Conservation (phyloP, 1,140 invertebrate genomes). For the Andrena cerasifolii region DNA sequence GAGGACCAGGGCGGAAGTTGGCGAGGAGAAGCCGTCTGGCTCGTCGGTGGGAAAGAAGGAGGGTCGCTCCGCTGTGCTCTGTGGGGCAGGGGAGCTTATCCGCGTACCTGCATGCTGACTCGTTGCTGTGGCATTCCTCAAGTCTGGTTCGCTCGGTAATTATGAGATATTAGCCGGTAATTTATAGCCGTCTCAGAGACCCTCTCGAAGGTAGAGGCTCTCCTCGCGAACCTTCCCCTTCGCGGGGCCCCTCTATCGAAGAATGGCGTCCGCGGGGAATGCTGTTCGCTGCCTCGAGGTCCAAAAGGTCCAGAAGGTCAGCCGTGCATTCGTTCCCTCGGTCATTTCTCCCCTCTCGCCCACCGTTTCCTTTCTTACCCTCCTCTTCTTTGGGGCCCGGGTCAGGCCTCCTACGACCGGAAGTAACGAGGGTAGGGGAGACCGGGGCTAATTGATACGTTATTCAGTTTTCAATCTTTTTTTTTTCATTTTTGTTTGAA, state of each 20-base stretch:
- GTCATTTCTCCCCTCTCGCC: neutral
- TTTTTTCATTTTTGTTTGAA: too few relatives aligned
- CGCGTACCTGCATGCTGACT: constrained; percentile 64
- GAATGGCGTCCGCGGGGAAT: constrained; percentile 54
- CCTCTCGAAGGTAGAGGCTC: constrained; percentile 62
- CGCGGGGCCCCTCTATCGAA: constrained; percentile 39
- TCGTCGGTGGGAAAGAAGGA: neutral
- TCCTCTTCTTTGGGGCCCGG: neutral
- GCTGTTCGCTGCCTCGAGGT: constrained; percentile 35
- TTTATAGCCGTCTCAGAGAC: constrained; percentile 73
- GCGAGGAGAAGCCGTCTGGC: neutral
- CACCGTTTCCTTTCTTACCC: neutral
- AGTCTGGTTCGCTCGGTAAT: constrained; percentile 71
- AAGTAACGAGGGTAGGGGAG: constrained; percentile 36
- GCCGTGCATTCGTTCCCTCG: constrained; percentile 32
- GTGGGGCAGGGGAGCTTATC: constrained; percentile 35
- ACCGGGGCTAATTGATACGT: too few relatives aligned
- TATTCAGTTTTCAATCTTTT: too few relatives aligned
- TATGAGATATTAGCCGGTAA: constrained; percentile 77
- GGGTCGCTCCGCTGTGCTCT: constrained; percentile 11
- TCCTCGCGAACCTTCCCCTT: constrained; percentile 41
- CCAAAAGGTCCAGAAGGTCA: constrained; percentile 53
- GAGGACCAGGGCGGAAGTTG: neutral
- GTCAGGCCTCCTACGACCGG: constrained; percentile 30
- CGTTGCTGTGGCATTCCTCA: constrained; percentile 66